These are phyloP conservation scores for Schizothorax lantsangensis DNA, from an alignment of 2,797 vertebrate species.

Conservation along the genomic window DNA sequence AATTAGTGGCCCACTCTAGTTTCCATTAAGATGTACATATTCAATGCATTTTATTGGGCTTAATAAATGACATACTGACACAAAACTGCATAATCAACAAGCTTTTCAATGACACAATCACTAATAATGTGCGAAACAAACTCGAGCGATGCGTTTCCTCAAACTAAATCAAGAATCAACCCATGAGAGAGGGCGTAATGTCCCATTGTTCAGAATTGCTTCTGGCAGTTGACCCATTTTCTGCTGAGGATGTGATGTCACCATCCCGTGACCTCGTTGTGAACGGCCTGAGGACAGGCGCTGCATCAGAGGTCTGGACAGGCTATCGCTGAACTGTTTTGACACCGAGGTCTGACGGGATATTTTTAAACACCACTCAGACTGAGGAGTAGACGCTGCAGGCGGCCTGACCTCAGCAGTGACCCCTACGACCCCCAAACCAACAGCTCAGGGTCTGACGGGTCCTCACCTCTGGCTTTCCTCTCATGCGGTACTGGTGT, in stretches of 20 bases:
- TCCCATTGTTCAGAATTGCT: conserved; percentile 22
- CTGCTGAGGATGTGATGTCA: conserved; percentile 57
- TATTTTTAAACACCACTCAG: conserved; percentile 59
- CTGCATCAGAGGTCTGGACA: conserved; percentile 44
- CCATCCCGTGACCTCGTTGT: conserved; percentile 46
- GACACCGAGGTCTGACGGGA: conserved; percentile 42
- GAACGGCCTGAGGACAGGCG: conserved; percentile 51
- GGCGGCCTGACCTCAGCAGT: conserved; percentile 51
- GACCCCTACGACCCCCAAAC: conserved; percentile 34
- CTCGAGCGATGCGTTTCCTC: conserved; percentile 8
- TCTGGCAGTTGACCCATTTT: conserved; percentile 62
- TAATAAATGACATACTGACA: background rate
- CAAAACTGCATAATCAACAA: background rate
- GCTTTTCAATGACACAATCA: background rate
- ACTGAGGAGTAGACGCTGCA: conserved; percentile 36
- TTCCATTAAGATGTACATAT: background rate
- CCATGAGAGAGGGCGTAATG: conserved; percentile 5
- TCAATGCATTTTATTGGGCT: background rate
- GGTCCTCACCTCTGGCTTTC: conserved; percentile 19
- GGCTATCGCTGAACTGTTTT: conserved; percentile 48
- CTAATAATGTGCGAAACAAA: conserved; percentile 14
- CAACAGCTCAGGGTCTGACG: conserved; percentile 21
- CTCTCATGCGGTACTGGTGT: background rate
- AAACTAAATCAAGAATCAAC: conserved; percentile 23
- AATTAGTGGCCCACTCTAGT: background rate